phyloP scores from a whole-genome alignment of 2,113 vertebrate genomes.

The Hiodon tergisus region DNA sequence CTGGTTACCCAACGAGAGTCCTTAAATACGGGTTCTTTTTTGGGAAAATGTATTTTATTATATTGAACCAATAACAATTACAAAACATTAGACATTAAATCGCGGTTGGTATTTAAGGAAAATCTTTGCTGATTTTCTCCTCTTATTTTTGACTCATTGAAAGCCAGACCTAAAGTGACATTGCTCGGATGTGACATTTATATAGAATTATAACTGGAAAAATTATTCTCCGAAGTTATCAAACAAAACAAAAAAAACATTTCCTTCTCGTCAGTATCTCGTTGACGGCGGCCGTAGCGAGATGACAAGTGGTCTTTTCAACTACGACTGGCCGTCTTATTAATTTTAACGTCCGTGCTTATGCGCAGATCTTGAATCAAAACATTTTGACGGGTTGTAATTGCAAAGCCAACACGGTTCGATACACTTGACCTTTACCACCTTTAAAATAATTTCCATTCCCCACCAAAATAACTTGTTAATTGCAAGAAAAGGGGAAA shows the following conservation, averaged over 20 bases:
- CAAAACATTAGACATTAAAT: no score
- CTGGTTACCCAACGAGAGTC: no score
- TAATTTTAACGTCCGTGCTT: constrained; percentile 54
- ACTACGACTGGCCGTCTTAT: constrained; percentile 57
- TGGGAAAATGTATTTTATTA: no score
- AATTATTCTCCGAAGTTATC: constrained; percentile 42
- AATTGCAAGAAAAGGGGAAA: constrained; percentile 67
- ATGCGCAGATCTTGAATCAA: constrained; percentile 50
- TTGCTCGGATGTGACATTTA: constrained; percentile 56
- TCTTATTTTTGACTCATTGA: constrained; percentile 18
- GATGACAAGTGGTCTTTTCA: constrained; percentile 70
- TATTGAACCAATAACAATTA: no score
- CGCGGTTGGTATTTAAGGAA: not conserved
- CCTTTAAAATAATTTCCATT: constrained; percentile 71
- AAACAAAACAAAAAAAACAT: constrained; percentile 28
- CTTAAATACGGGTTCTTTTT: no score
- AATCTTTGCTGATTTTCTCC: not conserved
- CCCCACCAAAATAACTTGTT: constrained; percentile 65
- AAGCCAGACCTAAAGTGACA: constrained; percentile 29
- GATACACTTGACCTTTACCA: constrained; percentile 69
- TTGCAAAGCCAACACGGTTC: constrained; percentile 64
- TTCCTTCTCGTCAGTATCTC: constrained; percentile 43
- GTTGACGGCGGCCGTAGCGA: constrained; percentile 48
- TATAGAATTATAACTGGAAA: constrained; percentile 40
- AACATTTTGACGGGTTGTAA: constrained; percentile 58